Conservation (phyloP, 2,797 vertebrate species). For the Enteromius viviparus region DNA sequence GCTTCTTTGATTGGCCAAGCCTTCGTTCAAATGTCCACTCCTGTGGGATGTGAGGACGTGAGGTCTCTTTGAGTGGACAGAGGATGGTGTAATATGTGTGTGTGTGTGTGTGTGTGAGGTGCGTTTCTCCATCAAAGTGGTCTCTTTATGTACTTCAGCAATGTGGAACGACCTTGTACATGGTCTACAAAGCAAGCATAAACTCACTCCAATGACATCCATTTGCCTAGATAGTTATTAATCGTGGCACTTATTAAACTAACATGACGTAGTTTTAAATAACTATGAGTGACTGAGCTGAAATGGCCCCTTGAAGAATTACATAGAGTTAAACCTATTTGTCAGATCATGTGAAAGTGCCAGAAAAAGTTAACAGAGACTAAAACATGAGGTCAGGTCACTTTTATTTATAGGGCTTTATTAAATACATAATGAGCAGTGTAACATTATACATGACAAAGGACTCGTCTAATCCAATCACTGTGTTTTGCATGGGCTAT, state of each 20-base stretch:
- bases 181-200: slow-evolving; percentile 31
- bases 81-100: slow-evolving; percentile 48
- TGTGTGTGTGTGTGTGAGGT: slow-evolving; percentile 38
- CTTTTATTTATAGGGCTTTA: not conserved
- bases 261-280: slow-evolving; percentile 37
- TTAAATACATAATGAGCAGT: not conserved
- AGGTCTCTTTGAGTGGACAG: slow-evolving; percentile 52
- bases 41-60: slow-evolving; percentile 48
- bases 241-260: slow-evolving; percentile 34
- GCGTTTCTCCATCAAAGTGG: slow-evolving; percentile 42
- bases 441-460: not conserved
- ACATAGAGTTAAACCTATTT: slow-evolving; percentile 33
- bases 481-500: not conserved
- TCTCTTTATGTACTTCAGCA: slow-evolving; percentile 44
- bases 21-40: slow-evolving; percentile 50
- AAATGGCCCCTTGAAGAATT: slow-evolving; percentile 32
- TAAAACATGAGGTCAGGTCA: not conserved
- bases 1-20: slow-evolving; percentile 65
- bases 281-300: slow-evolving; percentile 8
- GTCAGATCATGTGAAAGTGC: not conserved
- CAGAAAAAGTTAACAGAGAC: not conserved
- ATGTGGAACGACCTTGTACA: slow-evolving; percentile 21
- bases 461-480: too few relatives aligned
- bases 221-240: slow-evolving; percentile 47
- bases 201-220: slow-evolving; percentile 26